Percentiles rank a stretch among this genome's conserved stretches.
phyloP scores from a whole-genome alignment of 2,888 invertebrate genomes.

The Hofmannophila pseudospretella region DNA sequence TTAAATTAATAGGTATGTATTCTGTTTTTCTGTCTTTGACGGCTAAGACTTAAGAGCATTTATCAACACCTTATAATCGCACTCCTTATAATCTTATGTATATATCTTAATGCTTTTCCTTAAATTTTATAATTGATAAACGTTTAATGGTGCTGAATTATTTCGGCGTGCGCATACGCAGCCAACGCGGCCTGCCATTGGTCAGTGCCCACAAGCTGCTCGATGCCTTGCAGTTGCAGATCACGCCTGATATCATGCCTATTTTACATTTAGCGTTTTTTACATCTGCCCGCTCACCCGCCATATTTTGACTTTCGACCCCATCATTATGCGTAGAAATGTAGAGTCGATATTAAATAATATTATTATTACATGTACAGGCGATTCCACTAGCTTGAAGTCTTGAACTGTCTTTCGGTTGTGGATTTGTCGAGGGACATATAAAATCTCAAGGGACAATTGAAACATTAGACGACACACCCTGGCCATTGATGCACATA shows the following conservation, averaged over 20 bases:
- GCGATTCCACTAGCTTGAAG: too few species aligned
- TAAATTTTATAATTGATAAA: slow-evolving; percentile 1
- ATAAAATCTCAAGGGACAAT: too few species aligned
- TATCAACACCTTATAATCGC: too few species aligned
- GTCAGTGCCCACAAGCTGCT: slow-evolving; percentile 61
- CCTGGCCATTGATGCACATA: too few species aligned
- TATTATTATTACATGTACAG: too few species aligned
- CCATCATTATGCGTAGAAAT: slow-evolving; percentile 15
- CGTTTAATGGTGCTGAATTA: slow-evolving; percentile 36
- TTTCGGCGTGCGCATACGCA: slow-evolving; percentile 36
- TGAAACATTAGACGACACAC: too few species aligned
- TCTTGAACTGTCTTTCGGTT: too few species aligned
- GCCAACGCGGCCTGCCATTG: slow-evolving; percentile 40
- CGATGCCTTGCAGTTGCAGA: slow-evolving; percentile 59
- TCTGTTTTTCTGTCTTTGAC: too few species aligned
- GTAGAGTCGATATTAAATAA: not conserved
- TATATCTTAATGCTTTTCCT: not conserved
- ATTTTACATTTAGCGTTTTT: slow-evolving; percentile 49
- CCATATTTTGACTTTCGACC: slow-evolving; percentile 28
- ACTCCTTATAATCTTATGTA: too few species aligned
- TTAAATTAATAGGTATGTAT: too few species aligned
- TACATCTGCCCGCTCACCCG: slow-evolving; percentile 55
- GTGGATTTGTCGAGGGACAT: too few species aligned
- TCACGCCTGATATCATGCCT: slow-evolving; percentile 54
- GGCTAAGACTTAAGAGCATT: too few species aligned